Evolutionary conservation across 2,888 invertebrate genomes (phyloP), one percentile per base, ranked within the genome.

Genomic region (Ferrisia virgata): DNA sequence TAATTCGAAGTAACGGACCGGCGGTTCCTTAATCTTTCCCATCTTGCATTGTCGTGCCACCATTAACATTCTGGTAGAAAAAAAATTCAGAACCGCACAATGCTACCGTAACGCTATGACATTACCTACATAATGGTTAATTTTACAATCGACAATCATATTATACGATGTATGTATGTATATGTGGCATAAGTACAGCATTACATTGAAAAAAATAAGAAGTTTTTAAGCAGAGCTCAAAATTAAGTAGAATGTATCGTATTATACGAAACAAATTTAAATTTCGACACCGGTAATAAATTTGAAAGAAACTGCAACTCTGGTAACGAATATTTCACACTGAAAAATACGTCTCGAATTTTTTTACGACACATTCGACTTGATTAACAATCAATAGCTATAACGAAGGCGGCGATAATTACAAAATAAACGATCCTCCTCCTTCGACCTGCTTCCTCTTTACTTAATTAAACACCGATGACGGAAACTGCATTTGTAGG

Each of bases 51-150:
- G 58, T 64, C 58, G 25, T 13, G 58, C 47, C 18, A 18, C 47
- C 47, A 28, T 64, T 64, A 64, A 25, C 47, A 47, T 47, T 47
- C 25, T 13, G 25, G 22, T 64, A 28, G 58, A 64, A 64, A 53
- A 64, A 64, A 64, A 13, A 64, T 28, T 28, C 58, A 11, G 25
- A 64, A 22, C 58, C 58, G 28, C 58, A 28, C 58, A 64, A 64
- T 64, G 58, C 58, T 28, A 64, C 58, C 58, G 58, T 64, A 64
- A 22, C 58, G 58, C 28, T 25, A 64, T 28, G 58, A 64, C 58
- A 64, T 64, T 28, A 64, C 58, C 58, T 64, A 64, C 28, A 64
- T 64, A 64, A 64, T 64, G 58, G 58, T 64, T 64, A 64, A 28
- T 64, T 64, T 64, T 11, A 28, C 58, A 64, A 64, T 64, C 58